Conservation (phyloP, 2,888 invertebrate genomes). For the Hirtodrosophila duncani region DNA sequence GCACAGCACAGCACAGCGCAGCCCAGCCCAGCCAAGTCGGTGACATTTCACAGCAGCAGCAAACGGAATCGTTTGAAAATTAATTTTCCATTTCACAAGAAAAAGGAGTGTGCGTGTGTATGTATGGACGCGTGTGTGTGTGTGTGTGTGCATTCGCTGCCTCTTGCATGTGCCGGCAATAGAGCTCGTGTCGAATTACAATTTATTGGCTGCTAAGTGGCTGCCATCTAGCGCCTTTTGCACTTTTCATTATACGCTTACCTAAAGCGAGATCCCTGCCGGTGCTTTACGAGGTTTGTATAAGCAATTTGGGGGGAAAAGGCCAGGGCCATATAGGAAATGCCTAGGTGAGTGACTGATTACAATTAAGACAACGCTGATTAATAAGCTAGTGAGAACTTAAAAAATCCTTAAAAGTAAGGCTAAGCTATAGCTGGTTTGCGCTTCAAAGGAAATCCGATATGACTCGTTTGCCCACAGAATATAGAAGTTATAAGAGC, state of each 20-base stretch:
- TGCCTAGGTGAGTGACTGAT: too few relatives aligned
- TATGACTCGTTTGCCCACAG: too few relatives aligned
- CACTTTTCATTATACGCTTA: slow-evolving; percentile 36
- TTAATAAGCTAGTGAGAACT: too few relatives aligned
- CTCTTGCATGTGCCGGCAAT: slow-evolving; percentile 24
- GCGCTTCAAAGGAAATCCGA: too few relatives aligned
- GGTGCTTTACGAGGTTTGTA: background rate
- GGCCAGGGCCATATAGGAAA: background rate
- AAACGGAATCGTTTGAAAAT: slow-evolving; percentile 69
- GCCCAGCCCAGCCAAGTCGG: slow-evolving; percentile 29
- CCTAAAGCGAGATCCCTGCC: background rate
- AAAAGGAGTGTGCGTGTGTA: slow-evolving; percentile 33
- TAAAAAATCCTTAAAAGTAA: too few relatives aligned
- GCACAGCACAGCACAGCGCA: slow-evolving; percentile 25
- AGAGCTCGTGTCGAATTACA: slow-evolving; percentile 66
- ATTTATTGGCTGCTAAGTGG: slow-evolving; percentile 71
- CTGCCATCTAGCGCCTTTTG: slow-evolving; percentile 36
- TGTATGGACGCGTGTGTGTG: slow-evolving; percentile 2
- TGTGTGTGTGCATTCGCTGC: slow-evolving; percentile 16
- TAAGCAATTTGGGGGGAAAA: background rate
- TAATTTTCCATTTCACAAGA: slow-evolving; percentile 66
- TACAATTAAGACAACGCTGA: too few relatives aligned
- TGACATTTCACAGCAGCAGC: slow-evolving; percentile 38
- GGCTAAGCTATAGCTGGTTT: too few relatives aligned
- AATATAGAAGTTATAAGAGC: too few relatives aligned